Evolutionary conservation across 2,797 vertebrate genomes (phyloP).

Genomic region (Pangasius djambal): DNA sequence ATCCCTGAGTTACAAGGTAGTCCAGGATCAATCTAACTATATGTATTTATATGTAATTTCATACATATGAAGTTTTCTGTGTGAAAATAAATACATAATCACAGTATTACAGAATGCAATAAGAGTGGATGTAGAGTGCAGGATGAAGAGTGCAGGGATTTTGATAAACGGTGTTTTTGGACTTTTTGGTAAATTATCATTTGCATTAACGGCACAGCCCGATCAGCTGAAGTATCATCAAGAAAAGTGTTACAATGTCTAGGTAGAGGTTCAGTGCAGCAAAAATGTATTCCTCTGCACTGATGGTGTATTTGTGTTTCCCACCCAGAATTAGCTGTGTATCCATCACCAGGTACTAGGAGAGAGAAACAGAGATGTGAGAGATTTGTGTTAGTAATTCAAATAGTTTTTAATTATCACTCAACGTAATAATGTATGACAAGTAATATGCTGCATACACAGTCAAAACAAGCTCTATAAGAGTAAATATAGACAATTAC

Average conservation of each 20-base stretch:
- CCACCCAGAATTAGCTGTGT: constrained; percentile 81
- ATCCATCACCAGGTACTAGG: constrained; percentile 83
- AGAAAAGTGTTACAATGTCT: constrained; percentile 78
- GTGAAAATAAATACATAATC: not conserved
- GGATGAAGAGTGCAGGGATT: not conserved
- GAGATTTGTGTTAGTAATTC: not conserved
- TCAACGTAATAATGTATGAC: not conserved
- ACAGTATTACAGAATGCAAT: not conserved
- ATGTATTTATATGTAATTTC: not conserved
- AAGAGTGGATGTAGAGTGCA: not conserved
- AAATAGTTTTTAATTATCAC: not conserved
- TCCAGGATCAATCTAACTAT: not conserved
- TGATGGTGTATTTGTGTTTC: constrained; percentile 75
- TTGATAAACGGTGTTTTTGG: not conserved
- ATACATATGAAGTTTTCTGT: not conserved
- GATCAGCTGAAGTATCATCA: constrained; percentile 78
- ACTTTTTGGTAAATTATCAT: not conserved
- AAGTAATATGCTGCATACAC: not conserved
- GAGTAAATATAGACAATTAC: constrained; percentile 58
- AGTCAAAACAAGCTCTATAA: not conserved
- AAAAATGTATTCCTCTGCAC: constrained; percentile 84
- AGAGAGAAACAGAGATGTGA: constrained; percentile 25
- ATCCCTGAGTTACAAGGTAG: not conserved
- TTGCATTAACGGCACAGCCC: constrained; percentile 63
- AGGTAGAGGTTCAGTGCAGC: constrained; percentile 83